phyloP scores from a whole-genome alignment of 1,140 invertebrate genomes.

The Batillaria attramentaria region DNA sequence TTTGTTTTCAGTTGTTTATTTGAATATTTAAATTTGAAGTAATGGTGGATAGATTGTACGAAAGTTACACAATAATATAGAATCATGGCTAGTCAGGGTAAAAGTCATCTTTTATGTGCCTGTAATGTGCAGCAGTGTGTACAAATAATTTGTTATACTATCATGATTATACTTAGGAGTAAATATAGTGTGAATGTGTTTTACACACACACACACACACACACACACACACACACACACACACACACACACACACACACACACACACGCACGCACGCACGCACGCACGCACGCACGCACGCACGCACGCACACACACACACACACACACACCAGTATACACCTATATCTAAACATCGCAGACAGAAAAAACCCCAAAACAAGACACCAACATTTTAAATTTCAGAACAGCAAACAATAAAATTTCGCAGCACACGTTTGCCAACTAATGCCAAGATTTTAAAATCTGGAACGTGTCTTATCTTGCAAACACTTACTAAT shows the following conservation, averaged over 20 bases:
- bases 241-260: constrained; percentile 1
- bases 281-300: background rate
- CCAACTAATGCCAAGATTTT: no score
- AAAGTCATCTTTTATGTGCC: no score
- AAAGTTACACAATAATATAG: background rate
- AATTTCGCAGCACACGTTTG: background rate
- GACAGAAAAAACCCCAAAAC: background rate
- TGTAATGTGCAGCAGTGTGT: no score
- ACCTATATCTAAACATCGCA: background rate
- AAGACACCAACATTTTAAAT: background rate
- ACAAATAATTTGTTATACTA: background rate
- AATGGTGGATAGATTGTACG: background rate
- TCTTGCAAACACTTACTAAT: background rate
- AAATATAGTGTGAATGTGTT: no score
- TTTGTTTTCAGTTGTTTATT: no score
- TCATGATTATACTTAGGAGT: background rate
- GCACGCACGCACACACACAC: background rate
- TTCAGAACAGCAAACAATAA: background rate
- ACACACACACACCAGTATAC: background rate
- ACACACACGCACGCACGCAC: background rate
- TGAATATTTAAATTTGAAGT: background rate
- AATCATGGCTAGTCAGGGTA: background rate
- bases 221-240: constrained; percentile 17
- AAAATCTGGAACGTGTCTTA: no score
- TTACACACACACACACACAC: constrained; percentile 12